Conservation (phyloP, 1,140 invertebrate species). For the Tyrophagus putrescentiae region DNA sequence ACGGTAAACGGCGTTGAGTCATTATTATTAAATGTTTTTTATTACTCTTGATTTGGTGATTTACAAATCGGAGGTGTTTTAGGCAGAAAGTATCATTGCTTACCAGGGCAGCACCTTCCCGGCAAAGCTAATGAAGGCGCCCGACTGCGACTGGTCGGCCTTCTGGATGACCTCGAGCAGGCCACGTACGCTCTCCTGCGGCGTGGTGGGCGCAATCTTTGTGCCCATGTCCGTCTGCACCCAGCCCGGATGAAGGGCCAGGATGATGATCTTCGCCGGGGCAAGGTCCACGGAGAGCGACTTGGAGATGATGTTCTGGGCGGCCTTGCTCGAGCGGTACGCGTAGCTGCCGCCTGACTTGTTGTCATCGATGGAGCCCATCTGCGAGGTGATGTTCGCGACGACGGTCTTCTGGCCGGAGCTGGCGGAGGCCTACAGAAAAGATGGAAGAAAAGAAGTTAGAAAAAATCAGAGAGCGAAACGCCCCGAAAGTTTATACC, state of each 20-base stretch:
- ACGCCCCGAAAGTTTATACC: too few species aligned
- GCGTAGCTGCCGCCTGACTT: constrained; percentile 58
- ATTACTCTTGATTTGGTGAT: too few species aligned
- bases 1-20: too few species aligned
- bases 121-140: constrained; percentile 58
- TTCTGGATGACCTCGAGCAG: constrained; percentile 49
- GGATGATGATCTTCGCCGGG: constrained; percentile 52
- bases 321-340: constrained; percentile 68
- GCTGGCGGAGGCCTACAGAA: too few species aligned
- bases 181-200: constrained; percentile 45
- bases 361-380: constrained; percentile 62
- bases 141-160: constrained; percentile 49
- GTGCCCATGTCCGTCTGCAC: constrained; percentile 78
- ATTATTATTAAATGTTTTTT: too few species aligned
- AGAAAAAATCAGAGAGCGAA: too few species aligned
- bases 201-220: constrained; percentile 51
- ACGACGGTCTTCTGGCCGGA: constrained; percentile 49
- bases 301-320: constrained; percentile 68
- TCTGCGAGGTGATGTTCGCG: constrained; percentile 63
- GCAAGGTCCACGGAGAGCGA: constrained; percentile 65
- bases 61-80: too few species aligned
- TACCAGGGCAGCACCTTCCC: constrained; percentile 58
- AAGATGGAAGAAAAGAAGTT: too few species aligned
- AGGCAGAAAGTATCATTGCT: too few species aligned
- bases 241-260: constrained; percentile 73